Evolutionary conservation across 2,888 invertebrate species (phyloP), one percentile per base, ranked within the genome.

Genomic region (Blastobasis lacticolella): DNA sequence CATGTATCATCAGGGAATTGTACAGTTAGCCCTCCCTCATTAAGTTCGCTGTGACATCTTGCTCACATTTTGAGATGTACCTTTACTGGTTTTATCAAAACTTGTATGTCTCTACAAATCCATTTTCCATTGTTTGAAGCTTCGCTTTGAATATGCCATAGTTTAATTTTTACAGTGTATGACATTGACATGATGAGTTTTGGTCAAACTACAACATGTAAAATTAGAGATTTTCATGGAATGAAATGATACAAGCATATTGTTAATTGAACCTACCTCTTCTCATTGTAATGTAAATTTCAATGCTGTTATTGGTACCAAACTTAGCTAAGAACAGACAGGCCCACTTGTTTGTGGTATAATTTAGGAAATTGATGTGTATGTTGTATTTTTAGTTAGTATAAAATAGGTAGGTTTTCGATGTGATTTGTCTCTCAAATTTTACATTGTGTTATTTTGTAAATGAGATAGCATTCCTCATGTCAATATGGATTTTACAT

Each of bases 391-490:
- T 86, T 88, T 87, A 87, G 82, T 88, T 89, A 87, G 81, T 79
- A 79, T 48, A 52, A 69, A 23, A 78, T 85, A 84, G 85, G 88
- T 85, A 86, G 88, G 88, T 85, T 89, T 83, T 84, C 77, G 76
- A 84, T 87, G 82, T 88, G 82, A 87, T 86, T 88, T 82, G 88
- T 88, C 87, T 86, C 87, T 86, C 73, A 83, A 86, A 85, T 87
- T 86, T 88, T 87, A 86, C 87, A 85, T 85, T 83, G 84, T 83
- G 85, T 87, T 89, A 88, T 86, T 87, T 86, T 89, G 81, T 88
- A 84, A 86, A 87, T 86, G 87, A 86, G 88, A 76, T 88, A 88
- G 88, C 88, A 89, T 89, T 89, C 88, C 89, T 88, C 87, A 85
- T 88, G 88, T 88, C 88, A 86, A 88, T 84, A 87, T 79, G 85